A percentile compares a stretch with the other conserved stretches of the same genome.
Conservation (phyloP, 1,140 invertebrate genomes). For the Pseudomyrmex cubaensis region DNA sequence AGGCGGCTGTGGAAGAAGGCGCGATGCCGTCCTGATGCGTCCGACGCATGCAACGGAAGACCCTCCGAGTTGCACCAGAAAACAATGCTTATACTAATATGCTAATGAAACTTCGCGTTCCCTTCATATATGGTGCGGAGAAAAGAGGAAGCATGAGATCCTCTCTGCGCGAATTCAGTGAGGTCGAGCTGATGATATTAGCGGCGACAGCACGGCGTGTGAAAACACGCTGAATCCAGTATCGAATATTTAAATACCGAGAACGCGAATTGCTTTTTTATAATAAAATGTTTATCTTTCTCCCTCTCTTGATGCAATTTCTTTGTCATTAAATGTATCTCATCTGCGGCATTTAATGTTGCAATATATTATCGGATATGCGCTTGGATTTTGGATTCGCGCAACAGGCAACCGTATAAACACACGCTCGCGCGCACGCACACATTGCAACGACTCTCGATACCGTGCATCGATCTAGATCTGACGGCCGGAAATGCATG, state of each 20-base stretch:
- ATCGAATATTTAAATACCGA: too few species aligned
- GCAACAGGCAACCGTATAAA: neutral
- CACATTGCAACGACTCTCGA: slow-evolving; percentile 38
- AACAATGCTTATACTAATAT: slow-evolving; percentile 60
- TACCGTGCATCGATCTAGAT: slow-evolving; percentile 68
- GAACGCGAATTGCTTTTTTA: neutral
- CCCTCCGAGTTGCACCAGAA: slow-evolving; percentile 19
- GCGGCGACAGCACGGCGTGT: slow-evolving; percentile 13
- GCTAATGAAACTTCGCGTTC: slow-evolving; percentile 20
- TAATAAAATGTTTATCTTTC: neutral
- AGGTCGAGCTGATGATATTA: slow-evolving; percentile 10
- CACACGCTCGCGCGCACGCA: too few species aligned
- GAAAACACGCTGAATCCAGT: slow-evolving; percentile 1
- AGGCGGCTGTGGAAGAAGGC: slow-evolving; percentile 29
- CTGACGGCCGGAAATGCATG: slow-evolving; percentile 75
- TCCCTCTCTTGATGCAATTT: neutral
- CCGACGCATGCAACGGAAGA: slow-evolving; percentile 39
- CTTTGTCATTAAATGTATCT: neutral
- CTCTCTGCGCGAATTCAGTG: neutral
- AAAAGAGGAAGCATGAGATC: too few species aligned
- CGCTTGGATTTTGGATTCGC: slow-evolving; percentile 5
- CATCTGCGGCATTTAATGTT: too few species aligned
- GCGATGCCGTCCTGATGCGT: slow-evolving; percentile 26
- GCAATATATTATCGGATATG: neutral
- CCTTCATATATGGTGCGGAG: slow-evolving; percentile 14